Evolutionary conservation across 2,113 vertebrate genomes (phyloP).

Genomic region (Phoxinus phoxinus): DNA sequence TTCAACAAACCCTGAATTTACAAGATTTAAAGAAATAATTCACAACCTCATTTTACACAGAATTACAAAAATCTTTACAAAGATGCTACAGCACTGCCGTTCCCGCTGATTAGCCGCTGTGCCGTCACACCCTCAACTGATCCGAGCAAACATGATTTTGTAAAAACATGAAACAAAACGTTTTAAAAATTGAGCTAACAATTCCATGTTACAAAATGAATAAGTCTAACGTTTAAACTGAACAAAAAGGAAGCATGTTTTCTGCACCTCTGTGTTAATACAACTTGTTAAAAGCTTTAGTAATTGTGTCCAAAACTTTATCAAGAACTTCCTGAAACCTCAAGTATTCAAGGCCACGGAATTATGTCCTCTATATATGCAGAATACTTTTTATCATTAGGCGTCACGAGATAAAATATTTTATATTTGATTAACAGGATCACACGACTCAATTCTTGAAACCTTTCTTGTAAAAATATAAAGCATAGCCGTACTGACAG

Average conservation of each 20-base stretch:
- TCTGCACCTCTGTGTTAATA: slow-evolving; percentile 19
- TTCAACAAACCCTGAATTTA: slow-evolving; percentile 50
- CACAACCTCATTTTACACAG: slow-evolving; percentile 53
- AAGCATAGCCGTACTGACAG: slow-evolving; percentile 3
- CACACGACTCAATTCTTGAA: slow-evolving; percentile 24
- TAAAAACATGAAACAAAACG: slow-evolving; percentile 69
- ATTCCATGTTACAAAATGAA: slow-evolving; percentile 72
- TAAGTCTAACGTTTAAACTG: slow-evolving; percentile 66
- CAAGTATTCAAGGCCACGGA: slow-evolving; percentile 58
- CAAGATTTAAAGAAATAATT: slow-evolving; percentile 49
- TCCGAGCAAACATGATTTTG: slow-evolving; percentile 61
- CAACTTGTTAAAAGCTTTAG: slow-evolving; percentile 58
- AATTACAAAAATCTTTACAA: slow-evolving; percentile 57
- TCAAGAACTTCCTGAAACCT: slow-evolving; percentile 46
- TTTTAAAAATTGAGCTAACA: slow-evolving; percentile 74
- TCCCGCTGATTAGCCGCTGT: not conserved
- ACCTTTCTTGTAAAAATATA: slow-evolving; percentile 33
- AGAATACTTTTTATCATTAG: slow-evolving; percentile 17
- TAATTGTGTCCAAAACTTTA: slow-evolving; percentile 51
- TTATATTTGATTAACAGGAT: slow-evolving; percentile 20
- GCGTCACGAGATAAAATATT: slow-evolving; percentile 38
- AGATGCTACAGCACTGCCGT: slow-evolving; percentile 36
- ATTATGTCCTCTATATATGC: slow-evolving; percentile 31
- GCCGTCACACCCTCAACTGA: slow-evolving; percentile 34
- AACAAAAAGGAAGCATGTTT: slow-evolving; percentile 54